Evolutionary conservation across 2,797 vertebrate species (phyloP), one percentile per base, ranked within the genome.

Genomic region (Takifugu ocellatus): DNA sequence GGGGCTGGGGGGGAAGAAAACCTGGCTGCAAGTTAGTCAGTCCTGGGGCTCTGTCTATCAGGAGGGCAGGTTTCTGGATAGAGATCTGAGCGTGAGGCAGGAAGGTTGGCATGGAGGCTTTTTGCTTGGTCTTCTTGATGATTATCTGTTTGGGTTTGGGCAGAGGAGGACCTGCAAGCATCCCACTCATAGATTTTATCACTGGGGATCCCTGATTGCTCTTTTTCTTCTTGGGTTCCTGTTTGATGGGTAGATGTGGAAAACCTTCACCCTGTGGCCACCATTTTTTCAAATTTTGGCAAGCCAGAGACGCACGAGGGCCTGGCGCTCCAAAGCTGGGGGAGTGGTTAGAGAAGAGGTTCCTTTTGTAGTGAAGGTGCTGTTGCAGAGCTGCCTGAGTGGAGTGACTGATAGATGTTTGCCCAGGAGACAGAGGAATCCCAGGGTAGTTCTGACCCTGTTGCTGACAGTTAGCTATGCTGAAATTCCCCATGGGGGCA

Each of bases 301-400:
- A 86, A 60, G 78, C 76, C 72, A 81, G 59, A 39, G 85, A 74
- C 58, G 54, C 59, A 62, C 49, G 83, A 26, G 61, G 67, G 33
- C 61, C 61, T 24, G 77, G 1, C 59, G 59, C 51, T 74, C 77
- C 79, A 25, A 76, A 87, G 54, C 83, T 74, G 51, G 86, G 50
- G 0, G 82, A 87, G 59, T 81, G 92, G 88, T 52, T 93, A 75
- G 89, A 83, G 74, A 98, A 98, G 68, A 99, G 95, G 83, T 93
- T 95, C 66, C 96, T 94, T 77, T 94, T 96, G 87, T 98, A 93
- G 74, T 96, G 95, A 80, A 98, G 95, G 83, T 98, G 96, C 68
- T 98, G 95, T 83, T 99, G 96, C 67, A 99, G 88, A 62, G 94
- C 95, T 64, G 94, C 92, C 91, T 98, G 96, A 59, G 95, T 93